Evolutionary conservation across 1,140 invertebrate species (phyloP), one percentile per base, ranked within the genome.

Genomic region (Pentalonia nigronervosa): DNA sequence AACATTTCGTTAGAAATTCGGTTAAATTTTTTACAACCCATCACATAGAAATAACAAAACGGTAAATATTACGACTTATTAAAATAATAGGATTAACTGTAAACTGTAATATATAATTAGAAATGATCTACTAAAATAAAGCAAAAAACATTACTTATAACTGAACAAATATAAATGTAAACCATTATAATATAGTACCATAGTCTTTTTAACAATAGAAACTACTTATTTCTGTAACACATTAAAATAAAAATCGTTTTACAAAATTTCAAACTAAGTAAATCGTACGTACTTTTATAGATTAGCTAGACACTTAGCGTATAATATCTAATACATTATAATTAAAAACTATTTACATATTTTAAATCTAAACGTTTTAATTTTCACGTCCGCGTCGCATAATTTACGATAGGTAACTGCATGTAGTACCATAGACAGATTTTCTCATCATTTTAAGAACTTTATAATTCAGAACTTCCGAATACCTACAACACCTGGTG

Each of bases 71-170:
- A 34, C 14, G 4, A 76, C 60, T 76, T 76, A 76, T 76, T 76
- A 76, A 76, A n/a, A 76, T 67, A 76, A 76, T 76, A 76, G n/a
- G 30, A n/a, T n/a, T 76, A 76, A 76, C 60, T 76, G 60, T 76
- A n/a, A 76, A 76, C n/a, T 76, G 14, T 76, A 76, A 76, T 76
- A 76, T 76, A n/a, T n/a, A 76, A n/a, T 76, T 17, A 76, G 11
- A 14, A n/a, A 76, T 76, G 2, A 76, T 14, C 30, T n/a, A 20
- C 60, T n/a, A 34, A n/a, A 76, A n/a, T 67, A 67, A 67, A n/a
- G 11, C 25, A 14, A 67, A 14, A 17, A 30, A 3, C 30, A 67
- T 67, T n/a, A 76, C 14, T 76, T 2, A n/a, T 30, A 34, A 76
- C n/a, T 76, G 30, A 14, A 7, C 1, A 34, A n/a, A n/a, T 20